phyloP scores from a whole-genome alignment of 2,888 invertebrate genomes.

The Caenorhabditis becei region DNA sequence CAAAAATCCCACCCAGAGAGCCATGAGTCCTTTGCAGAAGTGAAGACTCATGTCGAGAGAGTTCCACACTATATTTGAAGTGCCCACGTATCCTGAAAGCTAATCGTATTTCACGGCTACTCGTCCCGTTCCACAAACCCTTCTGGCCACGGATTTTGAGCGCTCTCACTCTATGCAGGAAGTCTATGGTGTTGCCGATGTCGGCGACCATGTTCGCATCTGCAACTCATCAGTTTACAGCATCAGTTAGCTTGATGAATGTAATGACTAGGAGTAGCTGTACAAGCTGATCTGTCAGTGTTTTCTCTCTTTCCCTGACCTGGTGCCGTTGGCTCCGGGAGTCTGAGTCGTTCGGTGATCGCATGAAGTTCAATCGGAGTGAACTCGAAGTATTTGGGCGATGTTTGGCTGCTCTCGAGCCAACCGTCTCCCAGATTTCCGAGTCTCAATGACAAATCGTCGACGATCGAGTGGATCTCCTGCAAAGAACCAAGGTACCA shows the following conservation, averaged over 20 bases:
- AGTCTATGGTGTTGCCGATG: constrained; percentile 93
- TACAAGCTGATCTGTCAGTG: neutral
- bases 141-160: constrained; percentile 84
- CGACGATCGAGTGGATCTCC: constrained; percentile 76
- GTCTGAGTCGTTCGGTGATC: constrained; percentile 91
- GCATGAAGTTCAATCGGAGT: constrained; percentile 91
- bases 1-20: constrained; percentile 84
- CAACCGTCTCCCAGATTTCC: constrained; percentile 72
- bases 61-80: constrained; percentile 91
- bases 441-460: constrained; percentile 73
- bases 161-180: constrained; percentile 86
- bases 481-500: constrained; percentile 55
- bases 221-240: constrained; percentile 29
- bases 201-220: constrained; percentile 89
- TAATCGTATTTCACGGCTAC: neutral
- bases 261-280: neutral
- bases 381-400: constrained; percentile 85
- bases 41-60: constrained; percentile 89
- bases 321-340: constrained; percentile 87
- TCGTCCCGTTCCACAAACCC: neutral
- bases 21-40: constrained; percentile 88
- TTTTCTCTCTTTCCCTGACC: constrained; percentile 34
- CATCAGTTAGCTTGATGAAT: neutral
- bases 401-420: constrained; percentile 66
- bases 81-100: constrained; percentile 85